A percentile compares a stretch with the other conserved stretches of the same genome.
Evolutionary conservation across 2,888 invertebrate species (phyloP).

Genomic region (Auanema sp.): DNA sequence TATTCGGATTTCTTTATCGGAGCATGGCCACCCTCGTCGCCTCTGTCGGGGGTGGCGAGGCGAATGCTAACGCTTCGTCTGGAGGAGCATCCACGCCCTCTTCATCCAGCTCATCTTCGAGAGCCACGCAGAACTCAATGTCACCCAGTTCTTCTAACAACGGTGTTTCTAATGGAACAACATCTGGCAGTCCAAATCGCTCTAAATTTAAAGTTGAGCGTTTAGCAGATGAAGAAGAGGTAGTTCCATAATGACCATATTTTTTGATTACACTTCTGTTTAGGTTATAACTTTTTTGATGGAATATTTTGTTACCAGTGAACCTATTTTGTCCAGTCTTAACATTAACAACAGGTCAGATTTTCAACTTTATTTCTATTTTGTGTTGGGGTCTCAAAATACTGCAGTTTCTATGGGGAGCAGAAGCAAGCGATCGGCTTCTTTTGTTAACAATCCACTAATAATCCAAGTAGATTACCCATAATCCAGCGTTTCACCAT

Average conservation of each 20-base stretch:
- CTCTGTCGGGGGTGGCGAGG: slow-evolving; percentile 22
- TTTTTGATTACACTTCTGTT: slow-evolving; percentile 5
- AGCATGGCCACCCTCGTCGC: slow-evolving; percentile 39
- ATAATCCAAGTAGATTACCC: no score
- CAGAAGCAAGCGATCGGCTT: no score
- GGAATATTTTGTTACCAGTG: slow-evolving; percentile 32
- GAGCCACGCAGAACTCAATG: no score
- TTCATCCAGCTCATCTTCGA: neutral
- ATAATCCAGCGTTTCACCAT: no score
- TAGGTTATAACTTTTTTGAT: slow-evolving; percentile 34
- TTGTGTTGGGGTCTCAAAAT: no score
- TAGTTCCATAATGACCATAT: neutral
- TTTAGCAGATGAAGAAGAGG: slow-evolving; percentile 13
- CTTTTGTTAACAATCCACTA: no score
- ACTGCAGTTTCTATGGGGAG: no score
- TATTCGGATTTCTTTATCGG: slow-evolving; percentile 33
- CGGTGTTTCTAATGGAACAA: neutral
- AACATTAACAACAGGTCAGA: slow-evolving; percentile 10
- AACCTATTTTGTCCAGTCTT: slow-evolving; percentile 35
- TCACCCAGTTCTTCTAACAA: no score
- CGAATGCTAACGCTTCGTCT: slow-evolving; percentile 10
- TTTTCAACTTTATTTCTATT: neutral
- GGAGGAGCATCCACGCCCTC: slow-evolving; percentile 1
- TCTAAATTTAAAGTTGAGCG: neutral
- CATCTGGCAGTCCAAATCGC: neutral